Conservation (phyloP, 2,113 vertebrate species). For the Prietella phreatophila region DNA sequence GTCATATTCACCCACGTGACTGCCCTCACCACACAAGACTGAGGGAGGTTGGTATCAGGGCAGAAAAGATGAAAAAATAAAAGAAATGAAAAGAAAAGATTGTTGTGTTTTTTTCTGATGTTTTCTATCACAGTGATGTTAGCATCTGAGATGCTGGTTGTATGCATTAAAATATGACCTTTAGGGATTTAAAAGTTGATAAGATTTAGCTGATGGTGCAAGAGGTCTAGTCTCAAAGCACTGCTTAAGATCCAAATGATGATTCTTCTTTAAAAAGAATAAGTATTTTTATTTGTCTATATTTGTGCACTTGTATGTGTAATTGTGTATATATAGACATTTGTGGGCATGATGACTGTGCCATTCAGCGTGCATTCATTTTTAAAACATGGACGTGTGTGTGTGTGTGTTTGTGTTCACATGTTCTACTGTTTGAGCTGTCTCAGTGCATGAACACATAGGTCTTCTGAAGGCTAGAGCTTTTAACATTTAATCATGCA, state of each 20-base stretch:
- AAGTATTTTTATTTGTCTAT: neutral
- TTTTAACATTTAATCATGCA: slow-evolving; percentile 69
- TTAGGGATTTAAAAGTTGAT: neutral
- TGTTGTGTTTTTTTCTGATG: neutral
- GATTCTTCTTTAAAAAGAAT: neutral
- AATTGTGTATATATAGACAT: too few species aligned
- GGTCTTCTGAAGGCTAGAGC: slow-evolving; percentile 42
- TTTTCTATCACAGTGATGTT: neutral
- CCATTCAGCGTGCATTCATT: neutral
- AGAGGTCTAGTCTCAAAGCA: neutral
- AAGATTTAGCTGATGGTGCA: slow-evolving; percentile 5
- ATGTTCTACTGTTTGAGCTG: slow-evolving; percentile 10
- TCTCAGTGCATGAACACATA: slow-evolving; percentile 46
- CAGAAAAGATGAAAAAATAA: too few species aligned
- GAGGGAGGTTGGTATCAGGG: too few species aligned
- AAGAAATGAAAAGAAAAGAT: slow-evolving; percentile 1
- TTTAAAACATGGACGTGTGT: neutral
- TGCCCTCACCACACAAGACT: too few species aligned
- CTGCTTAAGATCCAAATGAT: slow-evolving; percentile 12
- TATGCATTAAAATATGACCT: neutral
- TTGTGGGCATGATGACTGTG: neutral
- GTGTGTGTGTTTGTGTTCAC: slow-evolving; percentile 5
- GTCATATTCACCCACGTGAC: too few species aligned
- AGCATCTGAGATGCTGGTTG: neutral
- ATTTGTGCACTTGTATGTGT: neutral